Base-by-base conservation (phyloP, 2,888 invertebrate genomes). In the Epinotia brunnichana region DNA sequence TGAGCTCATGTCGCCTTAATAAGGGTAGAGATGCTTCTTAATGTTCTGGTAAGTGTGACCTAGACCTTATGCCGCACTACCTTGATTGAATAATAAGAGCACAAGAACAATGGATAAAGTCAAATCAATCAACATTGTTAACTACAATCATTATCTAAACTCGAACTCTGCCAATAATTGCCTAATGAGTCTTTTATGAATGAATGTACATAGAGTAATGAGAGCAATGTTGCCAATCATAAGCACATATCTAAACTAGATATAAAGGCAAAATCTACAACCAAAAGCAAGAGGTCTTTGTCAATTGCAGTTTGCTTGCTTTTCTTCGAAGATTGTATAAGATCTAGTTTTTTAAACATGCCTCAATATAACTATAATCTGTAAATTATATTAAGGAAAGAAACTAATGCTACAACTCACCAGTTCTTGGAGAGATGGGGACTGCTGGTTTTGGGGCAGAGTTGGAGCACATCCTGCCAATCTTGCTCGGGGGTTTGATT, bases 381-480 rank as follows among this genome's bases (percentile, higher is more conserved):
- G 19, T 17, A 60, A 61, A 56, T 41, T 0, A 17, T 66, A 5
- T n/a, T 17, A 21, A 24, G 24, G n/a, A 29, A 56, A 56, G 9
- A 53, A 51, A 17, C 17, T 35, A 51, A n/a, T n/a, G 62, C 51
- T 70, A 68, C 75, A 68, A 90, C 93, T 93, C 81, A 93, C 94
- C 93, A 83, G 85, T 84, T 89, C 93, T 90, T 21, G 95, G 94
- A 73, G 95, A 93, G 61, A 94, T 91, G 44, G 96, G 95, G 70
- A 96, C 87, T n/a, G 95, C 94, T 75, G 95, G 95, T 86, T 96
- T 95, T 10, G 95, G 95, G 75, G 94, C 91, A 74, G 94, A 90
- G 70, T 94, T 94, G 78, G 94, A 94, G 81, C 96, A 95, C 53
- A 95, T 93, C 77, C 96, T 90, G 73, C 95, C 95, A 82, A 96